phyloP scores from a whole-genome alignment of 37 sponge, comb jelly and placozoan genomes.

The Axinella damicornis region DNA sequence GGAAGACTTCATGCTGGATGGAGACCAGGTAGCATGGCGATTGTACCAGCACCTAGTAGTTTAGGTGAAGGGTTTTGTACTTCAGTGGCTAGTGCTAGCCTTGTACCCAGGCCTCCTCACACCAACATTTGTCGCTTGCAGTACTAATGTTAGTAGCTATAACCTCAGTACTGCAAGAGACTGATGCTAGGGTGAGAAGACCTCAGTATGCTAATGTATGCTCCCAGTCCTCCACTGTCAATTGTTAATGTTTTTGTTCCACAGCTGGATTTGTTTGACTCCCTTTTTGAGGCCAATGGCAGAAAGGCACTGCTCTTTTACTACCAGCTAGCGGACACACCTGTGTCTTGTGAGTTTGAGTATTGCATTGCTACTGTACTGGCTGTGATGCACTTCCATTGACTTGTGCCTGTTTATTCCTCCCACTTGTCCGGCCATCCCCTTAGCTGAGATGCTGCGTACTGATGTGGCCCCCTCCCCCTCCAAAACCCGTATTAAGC shows the following conservation, averaged over 20 bases:
- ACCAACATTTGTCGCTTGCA: no score
- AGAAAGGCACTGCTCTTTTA: conserved; percentile 80
- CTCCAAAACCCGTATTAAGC: conserved; percentile 31
- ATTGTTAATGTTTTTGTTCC: conserved; percentile 1
- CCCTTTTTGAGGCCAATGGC: conserved; percentile 86
- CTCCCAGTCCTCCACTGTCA: no score
- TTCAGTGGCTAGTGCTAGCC: no score
- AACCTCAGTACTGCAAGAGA: no score
- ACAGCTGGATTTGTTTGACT: conserved; percentile 82
- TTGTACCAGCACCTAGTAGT: no score
- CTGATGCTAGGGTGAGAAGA: no score
- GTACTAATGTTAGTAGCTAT: no score
- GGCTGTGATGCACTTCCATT: background rate
- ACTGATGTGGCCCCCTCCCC: conserved; percentile 25
- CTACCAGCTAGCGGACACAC: conserved; percentile 76
- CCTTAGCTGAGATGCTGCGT: conserved; percentile 27
- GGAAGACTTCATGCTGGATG: conserved; percentile 84
- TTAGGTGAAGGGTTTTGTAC: no score
- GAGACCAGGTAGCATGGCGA: conserved; percentile 81
- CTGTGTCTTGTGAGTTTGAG: conserved; percentile 49
- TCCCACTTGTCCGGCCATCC: background rate
- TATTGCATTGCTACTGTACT: background rate
- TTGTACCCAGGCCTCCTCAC: no score
- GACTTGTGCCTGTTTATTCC: background rate
- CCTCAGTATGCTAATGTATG: no score